Evolutionary conservation across 35 echinoderm and acorn worm genomes (phyloP), one percentile per base, ranked within the genome.

Genomic region (Heliocidaris tuberculata): DNA sequence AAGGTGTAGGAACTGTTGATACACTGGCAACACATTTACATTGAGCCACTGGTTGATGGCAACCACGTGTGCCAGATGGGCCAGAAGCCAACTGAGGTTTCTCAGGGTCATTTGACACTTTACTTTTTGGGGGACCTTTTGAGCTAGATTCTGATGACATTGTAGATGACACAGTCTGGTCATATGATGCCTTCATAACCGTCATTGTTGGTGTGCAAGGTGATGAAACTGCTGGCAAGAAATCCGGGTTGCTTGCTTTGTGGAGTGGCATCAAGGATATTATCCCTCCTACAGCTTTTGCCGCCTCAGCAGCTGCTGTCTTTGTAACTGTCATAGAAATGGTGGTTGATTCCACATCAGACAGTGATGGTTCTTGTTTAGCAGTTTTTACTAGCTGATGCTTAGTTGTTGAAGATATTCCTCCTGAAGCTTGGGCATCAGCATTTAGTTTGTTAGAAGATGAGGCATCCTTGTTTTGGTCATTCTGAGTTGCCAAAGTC

Each of bases 1-100:
- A 78, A 78, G 65, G 65, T n/a, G 65, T 78, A 7, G 65, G 65
- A 78, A 78, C 65, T 78, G 65, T 78, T n/a, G 65, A 78, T 78
- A n/a, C 7, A n/a, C 65, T 78, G 65, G 65, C 65, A 78, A 78
- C 65, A 27, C 27, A 78, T n/a, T 78, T 78, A 78, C 65, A 78
- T n/a, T 78, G 65, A 21, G 65, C 24, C 21, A 78, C 65, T 78
- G 19, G 1, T 78, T 78, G 3, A 2, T 8, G 65, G 27, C 19
- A 19, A 78, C 65, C 65, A n/a, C 19, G 7, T 78, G 65, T 21
- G 6, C 21, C 65, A 27, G 65, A 78, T 27, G 27, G 21, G 27
- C 65, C 17, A 4, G 65, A 78, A 78, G 65, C 17, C 27, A 19
- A 27, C 27, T 78, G 65, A n/a, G 65, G 65, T 78, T 19, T 19